A percentile compares a stretch with the other conserved stretches of the same genome.
Evolutionary conservation across 2,888 invertebrate species (phyloP).

Genomic region (Tenthredo livida): DNA sequence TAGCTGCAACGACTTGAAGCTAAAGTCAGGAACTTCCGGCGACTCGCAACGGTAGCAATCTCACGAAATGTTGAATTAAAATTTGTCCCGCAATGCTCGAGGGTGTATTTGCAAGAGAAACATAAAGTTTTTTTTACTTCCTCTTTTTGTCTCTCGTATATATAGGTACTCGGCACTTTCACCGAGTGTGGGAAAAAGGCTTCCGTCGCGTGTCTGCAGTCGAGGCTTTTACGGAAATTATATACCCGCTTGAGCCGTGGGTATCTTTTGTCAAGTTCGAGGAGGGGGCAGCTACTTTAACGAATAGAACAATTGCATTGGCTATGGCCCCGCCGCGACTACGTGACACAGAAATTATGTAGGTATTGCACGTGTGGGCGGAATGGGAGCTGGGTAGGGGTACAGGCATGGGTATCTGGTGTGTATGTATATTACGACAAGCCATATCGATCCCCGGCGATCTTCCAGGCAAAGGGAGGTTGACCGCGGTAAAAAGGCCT

Average conservation of each 20-base stretch:
- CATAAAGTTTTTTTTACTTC: conserved; percentile 40
- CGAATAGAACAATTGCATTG: conserved; percentile 29
- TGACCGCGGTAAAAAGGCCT: conserved; percentile 17
- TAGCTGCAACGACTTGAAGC: conserved; percentile 53
- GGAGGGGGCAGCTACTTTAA: neutral
- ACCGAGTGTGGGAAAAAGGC: conserved; percentile 44
- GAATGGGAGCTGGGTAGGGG: neutral
- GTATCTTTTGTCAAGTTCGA: neutral
- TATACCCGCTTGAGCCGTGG: conserved; percentile 31
- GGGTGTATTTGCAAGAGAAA: conserved; percentile 52
- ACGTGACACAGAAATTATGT: neutral
- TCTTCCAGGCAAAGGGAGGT: conserved; percentile 8
- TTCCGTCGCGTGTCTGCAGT: conserved; percentile 29
- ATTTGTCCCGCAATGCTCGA: conserved; percentile 45
- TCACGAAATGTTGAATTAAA: conserved; percentile 65
- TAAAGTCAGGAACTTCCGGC: conserved; percentile 51
- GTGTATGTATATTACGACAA: neutral
- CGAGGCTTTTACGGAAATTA: conserved; percentile 42
- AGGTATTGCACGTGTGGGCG: neutral
- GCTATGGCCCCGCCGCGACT: neutral
- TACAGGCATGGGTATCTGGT: neutral
- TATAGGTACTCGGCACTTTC: conserved; percentile 36
- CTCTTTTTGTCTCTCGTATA: conserved; percentile 26
- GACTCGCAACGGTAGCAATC: conserved; percentile 57
- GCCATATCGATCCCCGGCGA: conserved; percentile 34